Percentiles rank a stretch among this genome's conserved stretches.
Conservation (phyloP, 2,888 invertebrate species). For the Lasioglossum vierecki region DNA sequence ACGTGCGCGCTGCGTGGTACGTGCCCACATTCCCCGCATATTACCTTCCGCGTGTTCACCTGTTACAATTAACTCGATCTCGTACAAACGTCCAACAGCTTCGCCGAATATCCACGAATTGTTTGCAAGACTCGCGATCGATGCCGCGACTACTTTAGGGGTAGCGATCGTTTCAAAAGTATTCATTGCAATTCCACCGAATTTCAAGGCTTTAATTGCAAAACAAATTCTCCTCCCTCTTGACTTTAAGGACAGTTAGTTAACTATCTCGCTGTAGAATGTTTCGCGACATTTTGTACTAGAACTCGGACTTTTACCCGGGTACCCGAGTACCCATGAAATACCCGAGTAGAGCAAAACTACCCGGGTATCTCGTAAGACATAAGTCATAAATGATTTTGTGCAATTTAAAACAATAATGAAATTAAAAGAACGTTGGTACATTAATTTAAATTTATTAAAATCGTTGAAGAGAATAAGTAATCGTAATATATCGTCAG, state of each 20-base stretch:
- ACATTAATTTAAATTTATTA: too few species aligned
- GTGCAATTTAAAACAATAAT: too few species aligned
- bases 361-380: too few species aligned
- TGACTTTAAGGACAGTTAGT: not conserved
- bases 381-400: too few species aligned
- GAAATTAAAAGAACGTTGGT: too few species aligned
- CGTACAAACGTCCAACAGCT: constrained; percentile 4
- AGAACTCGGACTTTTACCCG: too few species aligned
- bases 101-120: not conserved
- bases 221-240: not conserved
- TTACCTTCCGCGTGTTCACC: constrained; percentile 33
- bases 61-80: constrained; percentile 50
- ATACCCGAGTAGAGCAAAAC: too few species aligned
- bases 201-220: not conserved
- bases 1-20: constrained; percentile 13
- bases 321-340: too few species aligned
- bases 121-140: not conserved
- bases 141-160: not conserved
- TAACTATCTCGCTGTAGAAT: not conserved
- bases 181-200: not conserved
- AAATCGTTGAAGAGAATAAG: too few species aligned
- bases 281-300: too few species aligned
- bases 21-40: constrained; percentile 22
- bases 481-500: too few species aligned
- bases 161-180: not conserved